These are phyloP conservation scores for Oxyruncus cristatus DNA, from an alignment of 2,113 vertebrate genomes.

Conservation along the genomic window DNA sequence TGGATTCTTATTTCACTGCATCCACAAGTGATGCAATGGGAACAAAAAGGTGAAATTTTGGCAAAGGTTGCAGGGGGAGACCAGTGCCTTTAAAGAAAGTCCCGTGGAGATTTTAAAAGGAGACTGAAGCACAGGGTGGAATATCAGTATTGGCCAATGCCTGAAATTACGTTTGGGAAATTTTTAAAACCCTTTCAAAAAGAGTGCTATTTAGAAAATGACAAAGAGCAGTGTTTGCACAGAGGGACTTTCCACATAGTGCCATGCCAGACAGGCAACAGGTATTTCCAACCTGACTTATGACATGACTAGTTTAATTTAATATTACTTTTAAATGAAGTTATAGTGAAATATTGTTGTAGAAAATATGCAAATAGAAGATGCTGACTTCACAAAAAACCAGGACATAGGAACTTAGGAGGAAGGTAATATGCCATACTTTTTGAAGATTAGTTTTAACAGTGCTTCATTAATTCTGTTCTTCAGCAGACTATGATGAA, in stretches of 20 bases:
- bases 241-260: neutral
- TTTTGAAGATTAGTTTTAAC: neutral
- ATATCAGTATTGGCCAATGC: neutral
- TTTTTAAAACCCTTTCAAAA: neutral
- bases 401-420: neutral
- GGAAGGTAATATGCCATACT: neutral
- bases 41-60: neutral
- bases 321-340: neutral
- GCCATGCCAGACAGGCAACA: neutral
- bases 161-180: neutral
- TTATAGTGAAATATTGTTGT: neutral
- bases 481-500: neutral
- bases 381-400: neutral
- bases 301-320: neutral
- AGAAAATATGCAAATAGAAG: neutral
- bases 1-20: neutral
- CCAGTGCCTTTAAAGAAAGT: neutral
- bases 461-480: neutral
- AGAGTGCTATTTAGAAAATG: neutral
- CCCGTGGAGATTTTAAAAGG: neutral
- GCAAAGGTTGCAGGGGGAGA: neutral
- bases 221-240: neutral
- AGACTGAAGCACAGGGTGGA: neutral
- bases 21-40: neutral
- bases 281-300: neutral